Evolutionary conservation across 2,888 invertebrate species (phyloP).

Genomic region (Pristionchus fissidentatus): DNA sequence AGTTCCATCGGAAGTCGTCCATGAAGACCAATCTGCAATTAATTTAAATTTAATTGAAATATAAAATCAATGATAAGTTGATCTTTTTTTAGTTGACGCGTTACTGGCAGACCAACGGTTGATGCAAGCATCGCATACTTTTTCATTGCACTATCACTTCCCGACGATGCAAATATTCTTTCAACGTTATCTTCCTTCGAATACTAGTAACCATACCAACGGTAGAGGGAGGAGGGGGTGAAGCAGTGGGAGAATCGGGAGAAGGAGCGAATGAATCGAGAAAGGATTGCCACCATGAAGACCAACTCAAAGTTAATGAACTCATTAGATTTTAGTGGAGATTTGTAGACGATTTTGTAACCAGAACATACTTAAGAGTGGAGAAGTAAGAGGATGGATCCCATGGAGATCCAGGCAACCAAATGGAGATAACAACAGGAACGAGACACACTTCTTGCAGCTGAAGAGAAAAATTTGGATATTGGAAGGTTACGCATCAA

Average conservation of each 20-base stretch:
- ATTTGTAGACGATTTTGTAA: too few species aligned
- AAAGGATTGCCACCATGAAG: conserved; percentile 40
- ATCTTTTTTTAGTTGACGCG: too few species aligned
- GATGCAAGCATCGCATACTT: too few species aligned
- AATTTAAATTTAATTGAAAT: too few species aligned
- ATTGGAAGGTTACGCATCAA: too few species aligned
- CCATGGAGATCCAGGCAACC: conserved; percentile 70
- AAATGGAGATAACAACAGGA: conserved; percentile 67
- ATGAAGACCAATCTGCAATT: conserved; percentile 64
- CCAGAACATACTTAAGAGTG: conserved; percentile 1
- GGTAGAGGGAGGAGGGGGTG: not conserved
- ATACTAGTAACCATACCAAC: not conserved
- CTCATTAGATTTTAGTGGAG: too few species aligned
- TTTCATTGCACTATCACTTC: too few species aligned
- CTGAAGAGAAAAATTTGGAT: conserved; percentile 55
- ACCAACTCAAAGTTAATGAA: conserved; percentile 3
- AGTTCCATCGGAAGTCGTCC: conserved; percentile 59
- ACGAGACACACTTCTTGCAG: conserved; percentile 66
- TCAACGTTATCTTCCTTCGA: not conserved
- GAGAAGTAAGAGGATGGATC: conserved; percentile 61
- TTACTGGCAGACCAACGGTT: too few species aligned
- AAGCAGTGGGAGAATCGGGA: not conserved
- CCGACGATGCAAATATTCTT: not conserved
- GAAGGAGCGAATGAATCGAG: conserved; percentile 35
- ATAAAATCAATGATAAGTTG: too few species aligned